Evolutionary conservation across 2,113 vertebrate species (phyloP), one percentile per base, ranked within the genome.

Genomic region (Martes martes): DNA sequence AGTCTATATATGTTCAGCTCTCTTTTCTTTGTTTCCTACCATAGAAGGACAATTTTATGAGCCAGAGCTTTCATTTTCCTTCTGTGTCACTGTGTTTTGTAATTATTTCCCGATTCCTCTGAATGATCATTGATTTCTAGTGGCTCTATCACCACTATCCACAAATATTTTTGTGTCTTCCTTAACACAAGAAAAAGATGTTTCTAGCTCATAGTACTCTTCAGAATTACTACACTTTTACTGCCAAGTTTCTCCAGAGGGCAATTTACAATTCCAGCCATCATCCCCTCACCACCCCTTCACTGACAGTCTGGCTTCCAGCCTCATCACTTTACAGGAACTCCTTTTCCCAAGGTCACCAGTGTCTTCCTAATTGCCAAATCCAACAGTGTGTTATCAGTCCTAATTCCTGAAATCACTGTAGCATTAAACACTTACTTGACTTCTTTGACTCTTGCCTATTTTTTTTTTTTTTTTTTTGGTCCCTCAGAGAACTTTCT

Each of bases 361-460:
- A 76, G 28, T 85, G 33, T 71, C 67, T 89, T 95, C 90, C 89
- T 74, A 79, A 93, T 95, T 96, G 88, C 80, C 79, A 95, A 89
- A 89, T 61, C 61, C 83, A 94, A 45, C 45, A 81, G 31, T 79
- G 18, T 83, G 24, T 93, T 94, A 93, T 95, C 61, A 87, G 71
- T 96, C 83, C 42, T 96, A 96, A 92, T 92, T 96, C 95, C 78
- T 95, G 61, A 97, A 97, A 93, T 86, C 79, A 74, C n/a, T 87
- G 24, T 74, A 84, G 47, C 90, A 88, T 90, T 92, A 92, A 97
- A 83, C 47, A 87, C 55, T 93, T 94, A 59, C 78, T 95, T 97
- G 83, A 87, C 89, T 94, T 95, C 59, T 79, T 94, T 90, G 74
- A 97, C 67, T 92, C 39, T 87, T 91, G 28, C 33, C 11, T 65